A percentile compares a stretch with the other conserved stretches of the same genome.
These are phyloP conservation scores for Lanius collurio DNA, from an alignment of 2,113 vertebrate genomes.

Conservation along the genomic window DNA sequence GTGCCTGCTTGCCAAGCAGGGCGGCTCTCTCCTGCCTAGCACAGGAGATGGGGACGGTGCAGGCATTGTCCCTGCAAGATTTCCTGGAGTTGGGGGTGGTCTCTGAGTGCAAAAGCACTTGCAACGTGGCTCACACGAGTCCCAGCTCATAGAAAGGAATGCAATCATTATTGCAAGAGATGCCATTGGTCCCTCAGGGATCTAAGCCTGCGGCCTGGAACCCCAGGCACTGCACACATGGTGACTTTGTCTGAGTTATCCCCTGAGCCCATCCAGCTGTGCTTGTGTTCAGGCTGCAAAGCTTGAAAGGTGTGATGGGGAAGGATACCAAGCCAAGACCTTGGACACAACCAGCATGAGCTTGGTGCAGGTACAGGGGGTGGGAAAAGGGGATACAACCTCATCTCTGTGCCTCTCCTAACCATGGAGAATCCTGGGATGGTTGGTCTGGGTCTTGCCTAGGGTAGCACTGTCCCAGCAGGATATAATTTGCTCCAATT, in stretches of 20 bases:
- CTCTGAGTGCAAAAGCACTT: neutral
- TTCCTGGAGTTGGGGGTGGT: fast-evolving
- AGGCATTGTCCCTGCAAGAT: neutral
- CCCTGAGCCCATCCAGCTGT: fast-evolving
- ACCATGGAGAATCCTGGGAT: fast-evolving
- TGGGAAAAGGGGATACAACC: neutral
- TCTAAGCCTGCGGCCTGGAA: neutral
- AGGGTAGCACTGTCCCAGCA: neutral
- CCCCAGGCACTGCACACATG: neutral
- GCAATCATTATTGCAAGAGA: neutral
- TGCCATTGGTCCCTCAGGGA: neutral
- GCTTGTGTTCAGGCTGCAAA: neutral
- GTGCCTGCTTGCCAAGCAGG: neutral
- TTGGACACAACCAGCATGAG: fast-evolving
- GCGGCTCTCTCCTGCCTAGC: neutral
- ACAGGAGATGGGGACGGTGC: fast-evolving
- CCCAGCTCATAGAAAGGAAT: neutral
- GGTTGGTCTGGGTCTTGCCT: neutral
- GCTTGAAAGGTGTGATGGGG: neutral
- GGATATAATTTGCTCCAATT: neutral
- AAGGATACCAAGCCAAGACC: neutral
- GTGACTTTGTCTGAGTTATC: neutral
- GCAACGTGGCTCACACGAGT: fast-evolving
- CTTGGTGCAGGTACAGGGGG: neutral
- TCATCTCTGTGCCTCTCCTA: neutral